phyloP scores from a whole-genome alignment of 2,113 vertebrate genomes.

The Speoplatyrhinus poulsoni region DNA sequence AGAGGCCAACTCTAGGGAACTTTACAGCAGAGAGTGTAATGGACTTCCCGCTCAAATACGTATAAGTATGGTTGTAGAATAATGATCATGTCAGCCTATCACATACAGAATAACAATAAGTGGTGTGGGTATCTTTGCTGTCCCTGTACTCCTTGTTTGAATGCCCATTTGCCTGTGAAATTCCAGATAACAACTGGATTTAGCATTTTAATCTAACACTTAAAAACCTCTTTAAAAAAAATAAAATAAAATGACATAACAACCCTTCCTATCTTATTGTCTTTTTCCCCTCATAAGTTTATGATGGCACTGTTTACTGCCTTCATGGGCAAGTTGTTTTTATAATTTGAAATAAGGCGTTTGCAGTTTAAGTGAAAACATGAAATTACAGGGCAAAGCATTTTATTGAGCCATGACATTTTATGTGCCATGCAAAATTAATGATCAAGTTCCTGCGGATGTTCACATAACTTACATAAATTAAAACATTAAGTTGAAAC shows the following conservation, averaged over 20 bases:
- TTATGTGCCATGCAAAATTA: too few species aligned
- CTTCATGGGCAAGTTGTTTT: not conserved
- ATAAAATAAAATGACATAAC: too few species aligned
- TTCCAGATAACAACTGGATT: slow-evolving; percentile 30
- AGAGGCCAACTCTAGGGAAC: slow-evolving; percentile 54
- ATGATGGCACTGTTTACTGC: not conserved
- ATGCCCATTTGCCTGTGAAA: slow-evolving; percentile 4
- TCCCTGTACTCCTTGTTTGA: slow-evolving; percentile 10
- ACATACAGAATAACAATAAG: slow-evolving; percentile 40
- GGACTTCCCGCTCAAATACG: slow-evolving; percentile 49
- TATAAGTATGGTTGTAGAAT: slow-evolving; percentile 46
- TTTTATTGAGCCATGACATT: not conserved
- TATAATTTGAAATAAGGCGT: not conserved
- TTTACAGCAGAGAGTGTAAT: slow-evolving; percentile 54
- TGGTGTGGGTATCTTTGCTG: not conserved
- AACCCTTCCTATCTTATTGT: not conserved
- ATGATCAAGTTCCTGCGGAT: too few species aligned
- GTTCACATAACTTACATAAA: too few species aligned
- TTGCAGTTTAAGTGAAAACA: too few species aligned
- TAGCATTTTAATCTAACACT: slow-evolving; percentile 29
- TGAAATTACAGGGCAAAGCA: not conserved
- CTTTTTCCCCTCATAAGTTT: slow-evolving; percentile 10
- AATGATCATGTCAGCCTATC: slow-evolving; percentile 50
- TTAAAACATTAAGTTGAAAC: not conserved
- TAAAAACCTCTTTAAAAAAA: slow-evolving; percentile 22